A percentile compares a stretch with the other conserved stretches of the same genome.
Evolutionary conservation across 2,113 vertebrate species (phyloP).

Genomic region (Pongo abelii): DNA sequence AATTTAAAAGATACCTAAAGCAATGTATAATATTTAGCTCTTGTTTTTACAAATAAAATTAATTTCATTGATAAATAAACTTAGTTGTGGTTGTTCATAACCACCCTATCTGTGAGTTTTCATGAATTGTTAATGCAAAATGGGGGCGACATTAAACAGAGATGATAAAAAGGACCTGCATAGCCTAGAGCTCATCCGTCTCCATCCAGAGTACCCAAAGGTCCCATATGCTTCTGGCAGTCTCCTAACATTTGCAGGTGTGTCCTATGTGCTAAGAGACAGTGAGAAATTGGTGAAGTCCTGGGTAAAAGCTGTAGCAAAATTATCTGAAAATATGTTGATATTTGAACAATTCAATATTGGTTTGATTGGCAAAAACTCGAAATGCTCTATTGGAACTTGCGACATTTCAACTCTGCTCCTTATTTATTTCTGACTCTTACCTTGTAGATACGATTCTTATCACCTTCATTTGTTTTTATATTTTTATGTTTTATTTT

Average conservation of each 20-base stretch:
- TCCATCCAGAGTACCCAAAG: neutral
- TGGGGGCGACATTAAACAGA: neutral
- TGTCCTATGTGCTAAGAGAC: too few species aligned
- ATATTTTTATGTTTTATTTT: neutral
- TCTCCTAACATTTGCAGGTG: too few species aligned
- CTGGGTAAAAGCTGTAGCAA: neutral
- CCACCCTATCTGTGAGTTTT: neutral
- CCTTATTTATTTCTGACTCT: neutral
- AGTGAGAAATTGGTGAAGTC: neutral
- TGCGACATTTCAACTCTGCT: neutral
- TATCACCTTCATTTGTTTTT: neutral
- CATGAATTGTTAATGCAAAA: neutral
- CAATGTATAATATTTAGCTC: neutral
- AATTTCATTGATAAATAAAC: neutral
- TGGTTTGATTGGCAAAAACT: neutral
- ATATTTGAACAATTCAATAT: neutral
- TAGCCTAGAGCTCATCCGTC: accelerated
- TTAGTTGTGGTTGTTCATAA: neutral
- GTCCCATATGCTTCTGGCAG: accelerated
- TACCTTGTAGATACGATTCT: neutral
- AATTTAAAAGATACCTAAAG: neutral
- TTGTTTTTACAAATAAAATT: neutral
- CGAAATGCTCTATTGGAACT: neutral
- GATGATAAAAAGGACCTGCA: neutral
- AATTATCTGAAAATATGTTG: neutral